Conservation (phyloP, 1,140 invertebrate species). For the Venturia canescens region DNA sequence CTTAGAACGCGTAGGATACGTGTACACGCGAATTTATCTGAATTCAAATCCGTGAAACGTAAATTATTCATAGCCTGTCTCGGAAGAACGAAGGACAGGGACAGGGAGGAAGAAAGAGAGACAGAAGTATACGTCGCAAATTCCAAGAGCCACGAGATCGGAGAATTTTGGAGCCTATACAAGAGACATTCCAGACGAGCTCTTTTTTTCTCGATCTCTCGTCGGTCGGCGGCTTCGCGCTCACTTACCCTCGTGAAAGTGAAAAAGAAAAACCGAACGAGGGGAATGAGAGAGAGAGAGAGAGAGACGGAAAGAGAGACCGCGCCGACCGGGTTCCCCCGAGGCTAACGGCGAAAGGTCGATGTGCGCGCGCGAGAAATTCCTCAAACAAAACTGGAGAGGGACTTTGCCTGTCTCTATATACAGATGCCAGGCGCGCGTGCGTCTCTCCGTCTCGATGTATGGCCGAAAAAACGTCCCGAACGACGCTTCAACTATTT, state of each 20-base stretch:
- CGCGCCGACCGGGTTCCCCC: conserved; percentile 25
- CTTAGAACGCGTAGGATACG: not conserved
- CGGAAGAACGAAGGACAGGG: not conserved
- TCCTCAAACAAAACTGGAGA: conserved; percentile 30
- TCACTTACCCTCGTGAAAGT: not conserved
- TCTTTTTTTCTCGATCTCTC: conserved; percentile 25
- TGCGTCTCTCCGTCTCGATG: not conserved
- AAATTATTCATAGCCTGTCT: conserved; percentile 62
- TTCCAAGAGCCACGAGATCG: conserved; percentile 25
- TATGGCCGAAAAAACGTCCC: not conserved
- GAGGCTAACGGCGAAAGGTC: conserved; percentile 46
- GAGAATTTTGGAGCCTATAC: conserved; percentile 34
- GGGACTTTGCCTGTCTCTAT: not conserved
- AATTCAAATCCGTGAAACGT: conserved; percentile 54
- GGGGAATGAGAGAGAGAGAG: conserved; percentile 4
- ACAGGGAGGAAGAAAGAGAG: not conserved
- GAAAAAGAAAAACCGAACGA: not conserved
- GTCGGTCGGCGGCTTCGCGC: not conserved
- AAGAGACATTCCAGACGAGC: conserved; percentile 33
- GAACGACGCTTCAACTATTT: not conserved
- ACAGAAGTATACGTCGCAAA: not conserved
- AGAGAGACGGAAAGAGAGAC: not conserved
- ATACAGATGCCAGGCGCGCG: not conserved
- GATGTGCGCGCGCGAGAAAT: conserved; percentile 43
- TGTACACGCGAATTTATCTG: conserved; percentile 59